Percentiles rank a stretch among this genome's conserved stretches.
Conservation (phyloP, 1,140 invertebrate species). For the Cherax quadricarinatus region DNA sequence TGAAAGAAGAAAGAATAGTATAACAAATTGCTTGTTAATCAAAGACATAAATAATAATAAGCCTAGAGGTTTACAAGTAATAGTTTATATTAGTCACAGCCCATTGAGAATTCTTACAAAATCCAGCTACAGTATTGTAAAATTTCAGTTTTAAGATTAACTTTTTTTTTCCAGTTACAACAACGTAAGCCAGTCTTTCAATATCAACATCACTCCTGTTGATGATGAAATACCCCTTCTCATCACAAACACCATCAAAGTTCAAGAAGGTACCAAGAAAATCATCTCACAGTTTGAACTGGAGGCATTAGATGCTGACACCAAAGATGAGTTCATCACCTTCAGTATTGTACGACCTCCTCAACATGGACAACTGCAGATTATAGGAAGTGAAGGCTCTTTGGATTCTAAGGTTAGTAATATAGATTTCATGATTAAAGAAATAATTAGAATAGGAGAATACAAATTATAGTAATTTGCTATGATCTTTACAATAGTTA, state of each 20-base stretch:
- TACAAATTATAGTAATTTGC: too few species aligned
- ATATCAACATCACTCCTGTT: conserved; percentile 76
- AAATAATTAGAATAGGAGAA: too few species aligned
- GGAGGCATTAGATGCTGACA: conserved; percentile 77
- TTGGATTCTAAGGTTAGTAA: conserved; percentile 41
- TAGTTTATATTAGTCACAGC: too few species aligned
- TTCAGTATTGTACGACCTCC: conserved; percentile 76
- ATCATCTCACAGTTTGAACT: conserved; percentile 77
- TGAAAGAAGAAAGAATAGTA: too few species aligned
- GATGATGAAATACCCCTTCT: conserved; percentile 78
- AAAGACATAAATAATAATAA: too few species aligned
- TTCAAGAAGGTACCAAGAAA: conserved; percentile 77
- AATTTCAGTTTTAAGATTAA: neutral
- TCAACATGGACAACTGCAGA: conserved; percentile 76
- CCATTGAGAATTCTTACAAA: too few species aligned
- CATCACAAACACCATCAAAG: conserved; percentile 76
- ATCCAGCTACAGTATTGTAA: neutral
- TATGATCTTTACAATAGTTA: too few species aligned
- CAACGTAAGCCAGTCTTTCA: conserved; percentile 74
- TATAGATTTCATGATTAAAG: neutral
- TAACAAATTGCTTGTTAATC: too few species aligned
- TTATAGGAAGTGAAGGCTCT: conserved; percentile 35
- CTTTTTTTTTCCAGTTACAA: conserved; percentile 73
- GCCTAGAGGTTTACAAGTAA: too few species aligned
- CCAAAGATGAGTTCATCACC: conserved; percentile 75